Conservation (phyloP, 2,888 invertebrate genomes). For the Epirrita christyi region DNA sequence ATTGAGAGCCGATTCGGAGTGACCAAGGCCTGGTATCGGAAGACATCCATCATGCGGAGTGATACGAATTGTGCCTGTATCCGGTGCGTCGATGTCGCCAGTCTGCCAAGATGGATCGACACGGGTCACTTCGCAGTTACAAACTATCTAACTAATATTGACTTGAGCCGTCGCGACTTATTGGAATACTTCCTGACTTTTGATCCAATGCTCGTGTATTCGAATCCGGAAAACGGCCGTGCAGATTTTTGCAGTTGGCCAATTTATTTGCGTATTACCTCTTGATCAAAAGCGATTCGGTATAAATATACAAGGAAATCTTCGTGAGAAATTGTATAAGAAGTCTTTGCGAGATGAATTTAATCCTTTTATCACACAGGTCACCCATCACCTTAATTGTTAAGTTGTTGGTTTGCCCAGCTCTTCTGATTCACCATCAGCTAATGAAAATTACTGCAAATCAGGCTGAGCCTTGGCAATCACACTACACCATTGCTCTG, state of each 20-base stretch:
- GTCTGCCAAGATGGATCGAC: slow-evolving; percentile 22
- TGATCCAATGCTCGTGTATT: too few relatives aligned
- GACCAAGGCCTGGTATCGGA: slow-evolving; percentile 11
- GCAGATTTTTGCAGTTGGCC: too few relatives aligned
- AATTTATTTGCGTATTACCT: too few relatives aligned
- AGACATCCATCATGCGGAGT: slow-evolving; percentile 31
- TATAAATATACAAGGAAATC: too few relatives aligned
- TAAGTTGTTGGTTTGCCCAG: too few relatives aligned
- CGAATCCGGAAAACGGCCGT: too few relatives aligned
- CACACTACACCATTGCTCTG: slow-evolving; percentile 40
- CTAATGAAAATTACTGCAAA: slow-evolving; percentile 42
- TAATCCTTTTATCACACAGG: background rate
- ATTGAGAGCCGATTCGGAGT: background rate
- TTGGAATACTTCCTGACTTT: background rate
- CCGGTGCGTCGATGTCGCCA: slow-evolving; percentile 10
- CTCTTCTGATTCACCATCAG: slow-evolving; percentile 11
- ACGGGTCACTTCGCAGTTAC: slow-evolving; percentile 5
- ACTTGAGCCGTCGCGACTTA: background rate
- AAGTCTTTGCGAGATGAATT: too few relatives aligned
- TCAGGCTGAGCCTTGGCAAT: slow-evolving; percentile 35
- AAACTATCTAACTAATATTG: background rate
- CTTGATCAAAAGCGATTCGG: too few relatives aligned
- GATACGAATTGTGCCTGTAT: slow-evolving; percentile 17
- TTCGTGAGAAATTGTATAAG: too few relatives aligned
- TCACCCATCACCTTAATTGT: too few relatives aligned